phyloP scores from a whole-genome alignment of 2,797 vertebrate genomes.

The Poliocrania exsul region DNA sequence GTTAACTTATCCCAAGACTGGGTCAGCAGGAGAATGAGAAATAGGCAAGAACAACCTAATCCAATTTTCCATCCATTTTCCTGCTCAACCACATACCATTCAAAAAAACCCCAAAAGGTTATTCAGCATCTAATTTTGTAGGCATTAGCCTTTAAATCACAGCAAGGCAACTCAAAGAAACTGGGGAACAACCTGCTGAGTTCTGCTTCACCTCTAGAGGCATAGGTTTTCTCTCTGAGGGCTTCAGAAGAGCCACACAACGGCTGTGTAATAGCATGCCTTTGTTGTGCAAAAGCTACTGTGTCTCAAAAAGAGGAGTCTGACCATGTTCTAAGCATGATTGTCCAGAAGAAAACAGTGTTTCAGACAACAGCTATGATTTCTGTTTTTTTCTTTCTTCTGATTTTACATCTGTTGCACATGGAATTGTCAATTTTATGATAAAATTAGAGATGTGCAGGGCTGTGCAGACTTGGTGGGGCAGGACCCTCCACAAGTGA shows the following conservation, averaged over 20 bases:
- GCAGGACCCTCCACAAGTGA: neutral
- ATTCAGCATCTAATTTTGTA: neutral
- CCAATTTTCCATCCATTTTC: constrained; percentile 37
- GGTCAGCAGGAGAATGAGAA: constrained; percentile 24
- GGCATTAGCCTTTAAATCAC: constrained; percentile 43
- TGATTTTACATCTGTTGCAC: neutral
- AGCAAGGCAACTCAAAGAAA: constrained; percentile 17
- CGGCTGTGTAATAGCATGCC: fast-evolving
- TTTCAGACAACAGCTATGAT: neutral
- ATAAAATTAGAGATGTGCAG: neutral
- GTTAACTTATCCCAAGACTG: neutral
- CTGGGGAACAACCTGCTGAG: neutral
- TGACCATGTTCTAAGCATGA: neutral
- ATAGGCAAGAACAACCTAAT: neutral
- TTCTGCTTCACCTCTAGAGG: constrained; percentile 29
- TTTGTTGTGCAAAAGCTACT: neutral
- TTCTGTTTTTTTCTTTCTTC: neutral
- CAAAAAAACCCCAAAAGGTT: constrained; percentile 20
- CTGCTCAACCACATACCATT: neutral
- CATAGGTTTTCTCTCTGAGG: constrained; percentile 13
- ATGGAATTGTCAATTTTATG: neutral
- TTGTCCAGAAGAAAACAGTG: neutral
- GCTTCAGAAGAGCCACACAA: neutral
- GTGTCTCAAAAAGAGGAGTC: neutral
- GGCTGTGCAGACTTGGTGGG: neutral